These are phyloP conservation scores for Spea bombifrons DNA, from an alignment of 2,113 vertebrate species.

Conservation along the genomic window DNA sequence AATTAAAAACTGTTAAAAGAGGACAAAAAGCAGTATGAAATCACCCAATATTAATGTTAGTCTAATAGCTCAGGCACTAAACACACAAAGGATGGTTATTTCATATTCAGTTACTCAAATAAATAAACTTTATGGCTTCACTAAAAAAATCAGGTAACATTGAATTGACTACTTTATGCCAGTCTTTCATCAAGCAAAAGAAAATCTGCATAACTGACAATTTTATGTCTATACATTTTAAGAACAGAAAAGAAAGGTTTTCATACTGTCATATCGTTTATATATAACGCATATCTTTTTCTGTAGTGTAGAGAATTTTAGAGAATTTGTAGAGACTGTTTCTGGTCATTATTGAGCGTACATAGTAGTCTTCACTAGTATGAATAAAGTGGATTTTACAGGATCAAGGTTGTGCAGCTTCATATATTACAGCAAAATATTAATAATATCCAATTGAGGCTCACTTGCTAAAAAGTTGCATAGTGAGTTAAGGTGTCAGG, in stretches of 20 bases:
- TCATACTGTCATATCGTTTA: neutral
- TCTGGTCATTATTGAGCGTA: too few species aligned
- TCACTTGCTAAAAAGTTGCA: too few species aligned
- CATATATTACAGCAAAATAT: too few species aligned
- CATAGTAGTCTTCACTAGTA: too few species aligned
- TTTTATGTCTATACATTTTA: neutral
- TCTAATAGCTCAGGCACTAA: neutral
- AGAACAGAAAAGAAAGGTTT: neutral
- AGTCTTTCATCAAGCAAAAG: neutral
- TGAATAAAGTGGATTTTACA: too few species aligned
- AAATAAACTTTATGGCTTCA: constrained; percentile 24
- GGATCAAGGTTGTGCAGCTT: too few species aligned
- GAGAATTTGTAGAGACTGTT: too few species aligned
- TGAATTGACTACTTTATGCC: neutral
- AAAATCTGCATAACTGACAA: neutral
- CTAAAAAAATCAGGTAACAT: neutral
- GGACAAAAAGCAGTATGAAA: neutral
- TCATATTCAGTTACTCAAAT: constrained; percentile 18
- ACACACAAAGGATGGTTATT: constrained; percentile 11
- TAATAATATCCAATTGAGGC: too few species aligned
- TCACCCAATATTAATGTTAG: neutral
- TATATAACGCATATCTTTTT: too few species aligned
- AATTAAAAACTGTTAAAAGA: neutral
- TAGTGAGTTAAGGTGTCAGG: too few species aligned
- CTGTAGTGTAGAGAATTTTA: too few species aligned